Evolutionary conservation across 37 sponge, comb jelly and placozoan species (phyloP).

Genomic region (Halisarca cf. caerulea): DNA sequence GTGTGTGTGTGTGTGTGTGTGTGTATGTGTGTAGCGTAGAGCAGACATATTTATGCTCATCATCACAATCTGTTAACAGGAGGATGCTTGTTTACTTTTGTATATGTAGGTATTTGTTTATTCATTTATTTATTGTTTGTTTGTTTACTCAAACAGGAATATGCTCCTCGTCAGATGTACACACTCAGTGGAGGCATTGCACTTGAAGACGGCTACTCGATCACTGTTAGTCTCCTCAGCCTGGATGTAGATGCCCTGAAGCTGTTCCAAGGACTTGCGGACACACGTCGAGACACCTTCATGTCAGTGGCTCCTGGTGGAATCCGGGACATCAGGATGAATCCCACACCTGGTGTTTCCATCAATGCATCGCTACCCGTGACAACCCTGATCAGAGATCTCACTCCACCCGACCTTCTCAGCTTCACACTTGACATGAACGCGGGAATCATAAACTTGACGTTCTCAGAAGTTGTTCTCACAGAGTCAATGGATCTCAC

Average conservation of each 20-base stretch:
- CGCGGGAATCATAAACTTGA: conserved; percentile 48
- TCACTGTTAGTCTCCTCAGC: conserved; percentile 49
- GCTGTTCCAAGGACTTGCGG: conserved; percentile 39
- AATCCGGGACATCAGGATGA: conserved; percentile 58
- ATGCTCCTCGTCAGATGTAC: not conserved
- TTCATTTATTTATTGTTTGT: conserved; percentile 1
- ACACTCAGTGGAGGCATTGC: not conserved
- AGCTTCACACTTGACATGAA: conserved; percentile 73
- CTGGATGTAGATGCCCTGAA: conserved; percentile 75
- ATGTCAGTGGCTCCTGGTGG: conserved; percentile 43
- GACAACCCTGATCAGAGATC: conserved; percentile 50
- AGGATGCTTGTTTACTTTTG: not conserved
- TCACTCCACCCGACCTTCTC: conserved; percentile 52
- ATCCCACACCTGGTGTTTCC: conserved; percentile 24
- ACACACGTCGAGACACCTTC: conserved; percentile 52
- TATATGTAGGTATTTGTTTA: not conserved
- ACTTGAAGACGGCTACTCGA: conserved; percentile 25
- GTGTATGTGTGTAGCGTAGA: not conserved
- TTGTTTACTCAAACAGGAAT: not conserved
- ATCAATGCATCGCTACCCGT: conserved; percentile 50
- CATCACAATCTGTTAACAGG: not conserved
- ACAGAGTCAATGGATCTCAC: conserved; percentile 45
- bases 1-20: not conserved
- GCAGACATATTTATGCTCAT: not conserved
- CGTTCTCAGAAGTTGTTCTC: conserved; percentile 77